These are phyloP conservation scores for Strigamia maritima DNA, from an alignment of 2,888 invertebrate genomes.

Conservation along the genomic window DNA sequence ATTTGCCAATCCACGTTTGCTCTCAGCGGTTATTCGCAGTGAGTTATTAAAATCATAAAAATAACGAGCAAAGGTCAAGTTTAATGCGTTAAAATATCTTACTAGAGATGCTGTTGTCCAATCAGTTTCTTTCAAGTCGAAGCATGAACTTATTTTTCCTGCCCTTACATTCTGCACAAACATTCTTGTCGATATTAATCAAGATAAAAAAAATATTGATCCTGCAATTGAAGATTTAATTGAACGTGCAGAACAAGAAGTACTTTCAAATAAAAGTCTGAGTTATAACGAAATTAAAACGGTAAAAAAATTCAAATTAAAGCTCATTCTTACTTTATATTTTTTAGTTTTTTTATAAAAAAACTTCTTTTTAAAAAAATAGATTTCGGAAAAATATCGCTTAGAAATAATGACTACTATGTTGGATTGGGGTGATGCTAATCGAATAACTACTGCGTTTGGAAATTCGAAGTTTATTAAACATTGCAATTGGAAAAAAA, in stretches of 20 bases:
- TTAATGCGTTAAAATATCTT: not conserved
- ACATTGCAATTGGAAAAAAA: not conserved
- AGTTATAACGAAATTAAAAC: not conserved
- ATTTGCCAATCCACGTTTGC: not conserved
- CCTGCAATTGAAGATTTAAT: not conserved
- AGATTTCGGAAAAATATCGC: constrained; percentile 11
- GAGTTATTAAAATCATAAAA: not conserved
- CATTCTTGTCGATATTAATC: constrained; percentile 18
- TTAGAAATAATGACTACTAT: not conserved
- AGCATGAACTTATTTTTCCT: constrained; percentile 13
- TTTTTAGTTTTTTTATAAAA: not conserved
- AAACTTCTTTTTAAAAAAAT: not conserved
- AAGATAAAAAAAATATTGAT: not conserved
- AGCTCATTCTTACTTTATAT: too few relatives aligned
- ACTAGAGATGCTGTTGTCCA: not conserved
- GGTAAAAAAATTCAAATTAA: not conserved
- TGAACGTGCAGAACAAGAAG: not conserved
- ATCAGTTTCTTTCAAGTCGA: not conserved
- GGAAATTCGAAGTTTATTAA: constrained; percentile 5
- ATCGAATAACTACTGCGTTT: not conserved
- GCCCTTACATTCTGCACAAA: constrained; percentile 31
- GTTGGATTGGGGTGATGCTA: not conserved
- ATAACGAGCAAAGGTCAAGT: not conserved
- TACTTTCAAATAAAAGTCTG: not conserved
- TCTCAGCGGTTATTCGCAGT: constrained; percentile 13